A percentile compares a stretch with the other conserved stretches of the same genome.
These are phyloP conservation scores for Hycleus cichorii DNA, from an alignment of 1,140 invertebrate genomes.

Conservation along the genomic window DNA sequence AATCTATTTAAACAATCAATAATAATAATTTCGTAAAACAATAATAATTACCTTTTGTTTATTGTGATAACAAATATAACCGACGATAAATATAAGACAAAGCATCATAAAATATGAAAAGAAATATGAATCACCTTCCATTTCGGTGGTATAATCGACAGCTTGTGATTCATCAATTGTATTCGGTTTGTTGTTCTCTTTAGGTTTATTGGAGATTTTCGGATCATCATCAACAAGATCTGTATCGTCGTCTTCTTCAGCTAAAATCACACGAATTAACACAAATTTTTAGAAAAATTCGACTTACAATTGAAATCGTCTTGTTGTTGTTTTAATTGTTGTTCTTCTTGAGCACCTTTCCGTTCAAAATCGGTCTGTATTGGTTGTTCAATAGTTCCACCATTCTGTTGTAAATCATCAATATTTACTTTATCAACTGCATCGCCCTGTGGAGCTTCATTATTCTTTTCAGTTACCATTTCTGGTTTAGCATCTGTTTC, in stretches of 20 bases:
- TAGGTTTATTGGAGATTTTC: not conserved
- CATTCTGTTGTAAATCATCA: too few species aligned
- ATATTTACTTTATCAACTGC: too few species aligned
- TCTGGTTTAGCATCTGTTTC: too few species aligned
- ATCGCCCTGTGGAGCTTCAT: too few species aligned
- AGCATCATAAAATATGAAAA: slow-evolving; percentile 57
- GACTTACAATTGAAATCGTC: too few species aligned
- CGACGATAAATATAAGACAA: slow-evolving; percentile 49
- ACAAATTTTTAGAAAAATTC: not conserved
- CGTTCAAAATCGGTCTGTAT: too few species aligned
- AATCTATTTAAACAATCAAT: slow-evolving; percentile 40
- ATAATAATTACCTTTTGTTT: slow-evolving; percentile 54
- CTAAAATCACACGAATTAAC: not conserved
- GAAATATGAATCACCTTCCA: slow-evolving; percentile 49
- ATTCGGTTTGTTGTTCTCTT: not conserved
- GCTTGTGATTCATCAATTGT: slow-evolving; percentile 3
- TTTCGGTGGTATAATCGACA: slow-evolving; percentile 1
- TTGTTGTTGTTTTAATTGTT: too few species aligned
- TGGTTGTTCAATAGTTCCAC: too few species aligned
- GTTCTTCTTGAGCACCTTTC: too few species aligned
- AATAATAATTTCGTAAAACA: not conserved
- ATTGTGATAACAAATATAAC: slow-evolving; percentile 59
- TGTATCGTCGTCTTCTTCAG: not conserved
- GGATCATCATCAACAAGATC: not conserved
- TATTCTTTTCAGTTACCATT: too few species aligned